A percentile compares a stretch with the other conserved stretches of the same genome.
Conservation (phyloP, 2,113 vertebrate species). For the Indri indri region DNA sequence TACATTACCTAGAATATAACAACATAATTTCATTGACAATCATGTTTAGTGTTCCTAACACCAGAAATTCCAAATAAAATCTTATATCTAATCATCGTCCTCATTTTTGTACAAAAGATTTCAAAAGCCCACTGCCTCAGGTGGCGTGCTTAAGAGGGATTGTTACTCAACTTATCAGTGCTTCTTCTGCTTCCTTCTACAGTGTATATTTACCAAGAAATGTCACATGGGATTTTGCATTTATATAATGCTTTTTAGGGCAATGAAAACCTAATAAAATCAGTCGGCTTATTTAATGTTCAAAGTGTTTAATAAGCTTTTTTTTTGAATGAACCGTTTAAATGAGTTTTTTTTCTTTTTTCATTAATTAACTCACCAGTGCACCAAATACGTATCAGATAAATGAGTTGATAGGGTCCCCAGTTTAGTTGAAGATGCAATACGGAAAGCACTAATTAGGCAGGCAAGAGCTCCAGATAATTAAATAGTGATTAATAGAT, state of each 20-base stretch:
- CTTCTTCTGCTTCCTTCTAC: slow-evolving; percentile 46
- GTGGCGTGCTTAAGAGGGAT: slow-evolving; percentile 26
- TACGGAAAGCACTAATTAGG: slow-evolving; percentile 72
- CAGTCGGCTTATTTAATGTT: slow-evolving; percentile 67
- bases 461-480: slow-evolving; percentile 70
- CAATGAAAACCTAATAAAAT: slow-evolving; percentile 79
- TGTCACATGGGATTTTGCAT: slow-evolving; percentile 74
- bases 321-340: slow-evolving; percentile 73
- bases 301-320: slow-evolving; percentile 70
- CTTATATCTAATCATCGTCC: slow-evolving; percentile 39
- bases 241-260: slow-evolving; percentile 76
- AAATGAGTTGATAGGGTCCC: slow-evolving; percentile 72
- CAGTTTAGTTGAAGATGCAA: slow-evolving; percentile 67
- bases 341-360: slow-evolving; percentile 59
- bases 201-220: slow-evolving; percentile 69
- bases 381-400: slow-evolving; percentile 70
- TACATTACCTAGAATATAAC: slow-evolving; percentile 53
- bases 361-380: slow-evolving; percentile 77
- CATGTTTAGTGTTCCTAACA: slow-evolving; percentile 34
- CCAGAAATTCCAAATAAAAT: slow-evolving; percentile 66
- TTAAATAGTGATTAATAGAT: slow-evolving; percentile 74
- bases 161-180: slow-evolving; percentile 42
- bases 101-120: slow-evolving; percentile 67
- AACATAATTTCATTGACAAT: slow-evolving; percentile 55
- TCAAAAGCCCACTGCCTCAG: slow-evolving; percentile 50